Conservation (phyloP, 2,113 vertebrate genomes). For the Colistium nudipinnis region DNA sequence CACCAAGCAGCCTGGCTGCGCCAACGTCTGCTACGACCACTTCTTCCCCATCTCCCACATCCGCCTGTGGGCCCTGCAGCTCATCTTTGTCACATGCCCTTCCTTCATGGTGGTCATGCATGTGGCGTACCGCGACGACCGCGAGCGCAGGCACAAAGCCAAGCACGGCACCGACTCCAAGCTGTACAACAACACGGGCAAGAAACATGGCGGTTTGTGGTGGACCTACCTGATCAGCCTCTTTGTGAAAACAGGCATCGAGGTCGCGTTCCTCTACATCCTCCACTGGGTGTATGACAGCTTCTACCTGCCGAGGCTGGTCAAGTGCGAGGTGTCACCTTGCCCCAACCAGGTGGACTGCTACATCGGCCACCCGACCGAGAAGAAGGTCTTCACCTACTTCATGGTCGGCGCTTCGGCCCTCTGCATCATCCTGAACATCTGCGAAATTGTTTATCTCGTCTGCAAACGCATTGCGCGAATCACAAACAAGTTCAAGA, state of each 20-base stretch:
- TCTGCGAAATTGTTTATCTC: slow-evolving; percentile 87
- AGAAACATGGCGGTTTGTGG: slow-evolving; percentile 83
- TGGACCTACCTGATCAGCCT: slow-evolving; percentile 87
- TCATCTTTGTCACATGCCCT: slow-evolving; percentile 84
- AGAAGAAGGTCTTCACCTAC: slow-evolving; percentile 90
- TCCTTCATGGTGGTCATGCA: slow-evolving; percentile 90
- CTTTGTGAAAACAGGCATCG: slow-evolving; percentile 84
- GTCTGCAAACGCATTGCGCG: slow-evolving; percentile 79
- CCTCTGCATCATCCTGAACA: slow-evolving; percentile 87
- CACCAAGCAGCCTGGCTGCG: slow-evolving; percentile 87
- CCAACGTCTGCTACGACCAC: slow-evolving; percentile 87
- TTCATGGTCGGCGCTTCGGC: slow-evolving; percentile 88
- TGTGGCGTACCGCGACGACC: slow-evolving; percentile 84
- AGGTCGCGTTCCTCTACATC: slow-evolving; percentile 85
- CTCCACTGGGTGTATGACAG: slow-evolving; percentile 86
- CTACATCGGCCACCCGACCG: slow-evolving; percentile 87
- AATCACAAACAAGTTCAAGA: slow-evolving; percentile 43
- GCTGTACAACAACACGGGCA: slow-evolving; percentile 79
- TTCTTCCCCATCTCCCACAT: slow-evolving; percentile 85
- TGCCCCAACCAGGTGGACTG: slow-evolving; percentile 89
- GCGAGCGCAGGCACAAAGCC: slow-evolving; percentile 78
- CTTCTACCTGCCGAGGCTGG: slow-evolving; percentile 85
- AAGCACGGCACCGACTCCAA: slow-evolving; percentile 73
- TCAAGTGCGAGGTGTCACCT: slow-evolving; percentile 82
- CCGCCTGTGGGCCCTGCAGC: slow-evolving; percentile 84